Evolutionary conservation across 2,113 vertebrate genomes (phyloP).

Genomic region (Polypterus bichir): DNA sequence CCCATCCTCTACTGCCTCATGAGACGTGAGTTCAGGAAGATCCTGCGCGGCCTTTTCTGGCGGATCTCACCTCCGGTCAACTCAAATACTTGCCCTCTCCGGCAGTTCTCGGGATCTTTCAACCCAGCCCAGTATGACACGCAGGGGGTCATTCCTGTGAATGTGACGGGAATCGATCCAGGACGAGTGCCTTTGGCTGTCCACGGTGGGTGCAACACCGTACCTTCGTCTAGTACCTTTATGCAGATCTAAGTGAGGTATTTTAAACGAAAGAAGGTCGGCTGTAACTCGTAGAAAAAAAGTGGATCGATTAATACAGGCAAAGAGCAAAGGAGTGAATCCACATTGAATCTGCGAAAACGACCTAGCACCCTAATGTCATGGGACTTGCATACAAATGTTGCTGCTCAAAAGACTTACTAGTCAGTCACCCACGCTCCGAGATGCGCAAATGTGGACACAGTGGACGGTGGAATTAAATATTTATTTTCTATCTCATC

Average conservation of each 20-base stretch:
- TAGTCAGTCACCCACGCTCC: too few relatives aligned
- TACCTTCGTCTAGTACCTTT: not conserved
- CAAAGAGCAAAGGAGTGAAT: not conserved
- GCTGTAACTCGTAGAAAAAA: not conserved
- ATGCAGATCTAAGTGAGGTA: not conserved
- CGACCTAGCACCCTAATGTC: too few relatives aligned
- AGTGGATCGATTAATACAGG: not conserved
- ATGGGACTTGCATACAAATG: too few relatives aligned
- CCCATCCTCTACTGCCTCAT: conserved; percentile 58
- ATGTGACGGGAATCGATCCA: conserved; percentile 29
- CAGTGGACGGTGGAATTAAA: too few relatives aligned
- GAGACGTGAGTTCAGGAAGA: conserved; percentile 54
- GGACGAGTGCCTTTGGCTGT: conserved; percentile 27
- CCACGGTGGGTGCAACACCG: conserved; percentile 21
- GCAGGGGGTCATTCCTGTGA: conserved; percentile 29
- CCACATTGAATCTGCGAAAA: not conserved
- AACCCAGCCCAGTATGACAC: conserved; percentile 24
- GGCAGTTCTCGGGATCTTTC: conserved; percentile 27
- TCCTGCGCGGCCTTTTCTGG: conserved; percentile 45
- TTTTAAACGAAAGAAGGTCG: not conserved
- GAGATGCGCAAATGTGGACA: too few relatives aligned
- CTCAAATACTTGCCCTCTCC: conserved; percentile 29
- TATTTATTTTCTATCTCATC: too few relatives aligned
- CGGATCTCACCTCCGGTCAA: conserved; percentile 29
- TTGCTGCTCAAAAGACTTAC: too few relatives aligned